These are phyloP conservation scores for Bradypodion ventrale DNA, from an alignment of 2,797 vertebrate species.

Conservation along the genomic window DNA sequence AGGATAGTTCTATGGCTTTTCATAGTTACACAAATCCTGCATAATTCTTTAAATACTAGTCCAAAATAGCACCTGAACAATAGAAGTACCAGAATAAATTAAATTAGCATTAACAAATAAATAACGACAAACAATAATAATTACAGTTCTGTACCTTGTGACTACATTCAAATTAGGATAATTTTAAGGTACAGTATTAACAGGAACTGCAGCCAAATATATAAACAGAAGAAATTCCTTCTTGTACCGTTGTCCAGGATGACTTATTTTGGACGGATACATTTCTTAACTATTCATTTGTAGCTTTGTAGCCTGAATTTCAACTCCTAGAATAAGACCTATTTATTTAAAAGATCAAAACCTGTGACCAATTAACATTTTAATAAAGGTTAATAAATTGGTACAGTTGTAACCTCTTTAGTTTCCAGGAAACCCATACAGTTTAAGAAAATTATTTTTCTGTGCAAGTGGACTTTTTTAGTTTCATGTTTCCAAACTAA, in stretches of 20 bases:
- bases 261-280: not conserved
- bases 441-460: conserved; percentile 4
- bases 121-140: not conserved
- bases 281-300: conserved; percentile 8
- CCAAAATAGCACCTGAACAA: not conserved
- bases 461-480: conserved; percentile 6
- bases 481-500: conserved; percentile 54
- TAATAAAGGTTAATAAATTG: conserved; percentile 34
- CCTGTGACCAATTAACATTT: conserved; percentile 55
- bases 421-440: conserved; percentile 55
- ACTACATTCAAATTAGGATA: not conserved
- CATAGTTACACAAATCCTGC: too few relatives aligned
- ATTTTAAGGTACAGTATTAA: not conserved
- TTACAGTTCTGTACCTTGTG: not conserved
- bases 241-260: not conserved
- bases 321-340: conserved; percentile 4
- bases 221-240: not conserved
- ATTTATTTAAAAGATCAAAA: conserved; percentile 42
- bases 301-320: conserved; percentile 3
- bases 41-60: too few relatives aligned
- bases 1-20: too few relatives aligned
- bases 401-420: not conserved
- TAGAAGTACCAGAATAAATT: not conserved
- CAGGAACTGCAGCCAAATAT: not conserved
- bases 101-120: not conserved